Base-by-base conservation (phyloP, 1,140 invertebrate species). In the Idris sp. region DNA sequence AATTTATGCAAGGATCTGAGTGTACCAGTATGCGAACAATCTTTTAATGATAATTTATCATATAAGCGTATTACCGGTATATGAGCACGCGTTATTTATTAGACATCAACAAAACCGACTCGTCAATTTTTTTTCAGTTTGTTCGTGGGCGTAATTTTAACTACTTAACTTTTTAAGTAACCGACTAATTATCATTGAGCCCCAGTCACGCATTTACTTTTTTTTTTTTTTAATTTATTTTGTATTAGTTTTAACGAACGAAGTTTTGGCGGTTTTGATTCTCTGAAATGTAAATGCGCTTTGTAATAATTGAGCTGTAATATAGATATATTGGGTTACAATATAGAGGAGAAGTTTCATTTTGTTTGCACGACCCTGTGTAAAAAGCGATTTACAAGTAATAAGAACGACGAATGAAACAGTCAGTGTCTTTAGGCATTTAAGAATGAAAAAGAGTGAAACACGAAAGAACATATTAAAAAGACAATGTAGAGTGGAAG, bases 341-440 rank as follows among this genome's bases (percentile, higher is more conserved):
- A 61, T 61, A 58, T 46, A 48, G 22, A 15, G 46, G 18, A 58
- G 44, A 56, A 51, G 11, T 69, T 36, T 35, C 28, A 58, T 51
- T 73, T 64, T 75, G 62, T 73, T 78, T 71, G 56, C 69, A 54
- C 74, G 68, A 65, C 33, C 18, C 16, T 22, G 36, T 19, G 18
- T 61, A n/a, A n/a, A n/a, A n/a, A n/a, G n/a, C n/a, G n/a, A n/a
- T n/a, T n/a, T n/a, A n/a, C n/a, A n/a, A n/a, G n/a, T n/a, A n/a
- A n/a, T n/a, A 46, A 46, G 15, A 48, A 41, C n/a, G 13, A 46
- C n/a, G 2, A 30, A 49, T 1, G 25, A 30, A 62, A 26, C 30
- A 69, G 46, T 76, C 72, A 79, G 74, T 80, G 79, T 75, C 80
- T 76, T 62, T 30, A 35, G 44, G 64, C 64, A 77, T 75, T 76